A percentile compares a stretch with the other conserved stretches of the same genome.
Conservation (phyloP, 2,888 invertebrate genomes). For the Siphlonurus alternatus region DNA sequence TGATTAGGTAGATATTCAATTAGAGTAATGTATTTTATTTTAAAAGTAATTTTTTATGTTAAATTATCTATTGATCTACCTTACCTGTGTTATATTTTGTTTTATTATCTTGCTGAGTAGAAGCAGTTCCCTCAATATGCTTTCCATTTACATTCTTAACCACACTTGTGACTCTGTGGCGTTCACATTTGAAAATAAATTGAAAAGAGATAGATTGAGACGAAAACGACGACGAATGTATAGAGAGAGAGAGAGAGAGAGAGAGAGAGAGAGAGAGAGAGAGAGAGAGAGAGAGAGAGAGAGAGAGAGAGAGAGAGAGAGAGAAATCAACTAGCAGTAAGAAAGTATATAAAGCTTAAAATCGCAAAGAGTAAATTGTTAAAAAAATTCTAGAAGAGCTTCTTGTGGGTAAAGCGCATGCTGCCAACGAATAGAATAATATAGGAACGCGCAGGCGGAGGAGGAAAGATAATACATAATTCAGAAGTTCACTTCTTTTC, state of each 20-base stretch:
- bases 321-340: neutral
- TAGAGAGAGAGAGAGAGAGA: neutral
- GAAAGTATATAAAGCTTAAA: neutral
- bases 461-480: neutral
- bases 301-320: neutral
- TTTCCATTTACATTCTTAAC: neutral
- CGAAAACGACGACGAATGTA: no score
- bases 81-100: no score
- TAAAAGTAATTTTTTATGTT: no score
- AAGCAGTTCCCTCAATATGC: neutral
- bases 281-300: neutral
- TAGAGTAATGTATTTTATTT: no score
- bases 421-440: neutral
- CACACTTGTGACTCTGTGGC: neutral
- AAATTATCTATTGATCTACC: no score
- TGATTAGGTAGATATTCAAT: no score
- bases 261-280: neutral
- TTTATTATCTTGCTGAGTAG: no score
- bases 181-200: neutral
- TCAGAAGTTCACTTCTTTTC: neutral
- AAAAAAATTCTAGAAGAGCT: neutral
- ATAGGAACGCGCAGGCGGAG: neutral
- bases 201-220: neutral
- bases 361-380: neutral
- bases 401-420: no score